Conservation (phyloP, 2,113 vertebrate genomes). For the Bubo scandiacus region DNA sequence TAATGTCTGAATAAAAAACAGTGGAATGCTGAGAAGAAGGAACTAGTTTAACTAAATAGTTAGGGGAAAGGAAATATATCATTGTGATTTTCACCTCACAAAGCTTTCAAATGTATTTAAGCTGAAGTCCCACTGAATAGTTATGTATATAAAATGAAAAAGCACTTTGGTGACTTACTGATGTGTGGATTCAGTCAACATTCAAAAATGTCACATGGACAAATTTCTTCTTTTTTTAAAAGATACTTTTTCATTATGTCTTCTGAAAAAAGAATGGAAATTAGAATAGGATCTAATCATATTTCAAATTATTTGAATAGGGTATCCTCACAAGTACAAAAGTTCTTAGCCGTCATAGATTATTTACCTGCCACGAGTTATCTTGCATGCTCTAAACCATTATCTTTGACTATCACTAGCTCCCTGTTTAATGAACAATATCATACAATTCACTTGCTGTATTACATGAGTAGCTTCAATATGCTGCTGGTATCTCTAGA, state of each 20-base stretch:
- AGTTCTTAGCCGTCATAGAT: background rate
- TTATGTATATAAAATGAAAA: background rate
- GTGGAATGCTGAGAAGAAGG: background rate
- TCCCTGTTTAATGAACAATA: background rate
- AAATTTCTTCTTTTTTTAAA: background rate
- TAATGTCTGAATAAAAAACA: background rate
- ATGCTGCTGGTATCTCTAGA: background rate
- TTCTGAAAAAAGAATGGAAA: background rate
- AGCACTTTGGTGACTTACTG: background rate
- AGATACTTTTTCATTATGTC: background rate
- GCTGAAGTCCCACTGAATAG: background rate
- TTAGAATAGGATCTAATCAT: background rate
- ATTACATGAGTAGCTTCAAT: background rate
- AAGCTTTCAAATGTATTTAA: background rate
- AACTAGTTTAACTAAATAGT: background rate
- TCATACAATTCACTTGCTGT: background rate
- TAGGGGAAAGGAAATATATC: background rate
- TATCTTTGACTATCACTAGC: background rate
- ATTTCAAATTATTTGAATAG: background rate
- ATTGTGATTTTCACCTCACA: background rate
- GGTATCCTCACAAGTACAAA: background rate
- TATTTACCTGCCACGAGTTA: background rate
- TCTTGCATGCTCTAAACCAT: background rate
- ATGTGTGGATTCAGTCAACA: background rate
- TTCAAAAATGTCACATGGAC: background rate